Conservation (phyloP, 2,113 vertebrate genomes). For the Okapia johnstoni region DNA sequence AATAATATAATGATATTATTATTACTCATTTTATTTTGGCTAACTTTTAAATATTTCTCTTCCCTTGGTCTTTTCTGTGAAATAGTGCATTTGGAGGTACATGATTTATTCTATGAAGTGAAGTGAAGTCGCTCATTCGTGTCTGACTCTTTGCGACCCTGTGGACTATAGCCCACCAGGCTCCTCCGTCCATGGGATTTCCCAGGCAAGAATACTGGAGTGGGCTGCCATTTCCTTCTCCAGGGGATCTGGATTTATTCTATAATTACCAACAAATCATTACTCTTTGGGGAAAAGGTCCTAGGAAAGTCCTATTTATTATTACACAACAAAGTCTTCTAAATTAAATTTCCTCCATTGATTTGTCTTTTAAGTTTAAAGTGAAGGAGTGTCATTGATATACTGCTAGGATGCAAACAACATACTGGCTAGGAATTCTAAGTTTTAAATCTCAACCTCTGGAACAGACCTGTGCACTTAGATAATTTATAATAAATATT, state of each 20-base stretch:
- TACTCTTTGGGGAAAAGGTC: background rate
- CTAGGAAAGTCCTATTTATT: background rate
- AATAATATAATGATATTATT: background rate
- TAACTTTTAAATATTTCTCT: background rate
- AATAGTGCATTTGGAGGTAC: background rate
- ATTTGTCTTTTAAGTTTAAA: slow-evolving; percentile 25
- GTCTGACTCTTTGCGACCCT: no score
- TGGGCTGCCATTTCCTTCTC: no score
- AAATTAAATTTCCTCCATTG: slow-evolving; percentile 43
- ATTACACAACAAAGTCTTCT: slow-evolving; percentile 28
- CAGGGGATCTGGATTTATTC: background rate
- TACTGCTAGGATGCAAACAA: background rate
- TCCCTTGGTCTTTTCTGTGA: background rate
- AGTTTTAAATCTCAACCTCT: background rate
- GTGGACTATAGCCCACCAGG: no score
- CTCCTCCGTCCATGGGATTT: no score
- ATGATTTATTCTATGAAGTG: background rate
- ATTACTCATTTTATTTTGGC: background rate
- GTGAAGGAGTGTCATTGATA: background rate
- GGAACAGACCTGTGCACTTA: background rate
- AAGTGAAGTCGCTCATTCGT: no score
- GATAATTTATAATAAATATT: background rate
- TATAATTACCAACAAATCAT: slow-evolving; percentile 16
- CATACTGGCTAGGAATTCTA: background rate
- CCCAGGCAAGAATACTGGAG: no score